Base-by-base conservation (phyloP, 2,797 vertebrate species). In the Mus minutoides region DNA sequence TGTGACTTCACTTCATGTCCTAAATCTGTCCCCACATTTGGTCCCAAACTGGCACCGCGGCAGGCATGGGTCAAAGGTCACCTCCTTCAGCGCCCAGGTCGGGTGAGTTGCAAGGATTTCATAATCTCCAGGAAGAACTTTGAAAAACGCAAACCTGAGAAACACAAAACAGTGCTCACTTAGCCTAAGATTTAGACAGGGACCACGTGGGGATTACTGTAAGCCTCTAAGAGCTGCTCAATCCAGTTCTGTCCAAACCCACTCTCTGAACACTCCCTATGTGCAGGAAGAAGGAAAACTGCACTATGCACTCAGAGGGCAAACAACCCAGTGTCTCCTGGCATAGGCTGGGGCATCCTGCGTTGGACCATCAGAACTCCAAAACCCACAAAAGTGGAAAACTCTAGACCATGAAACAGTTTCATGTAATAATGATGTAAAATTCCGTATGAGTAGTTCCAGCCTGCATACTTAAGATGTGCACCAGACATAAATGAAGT, bases 81-180 rank as follows among this genome's bases (percentile, higher is more conserved):
- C 99, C 99, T 99, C 98, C 98, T 99, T 99, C 96, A 99, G 94
- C 2, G 98, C 98, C 99, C 99, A 99, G 83, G 99, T 99, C 0
- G 99, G 98, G 98, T 99, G 99, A 17, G 98, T 98, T 10, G 99
- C 99, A 92, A 99, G 98, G 96, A 99, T 99, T 97, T 99, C 99
- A 88, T 99, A 99, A 97, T 98, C 99, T 7, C 99, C 99, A 84
- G 99, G 99, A 69, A 99, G 99, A 58, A 99, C 99, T 99, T 99
- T 99, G 88, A 98, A 99, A 98, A 99, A 99, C 46, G 98, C 99
- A 97, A 99, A 99, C 96, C 99, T 99, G 98, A n/a, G 96, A 97
- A 92, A 97, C 34, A 97, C 85, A 91, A 97, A 97, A 91, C 3
- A 82, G 2, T 17, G 54, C 43, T 92, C 71, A 69, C 83, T 84